Evolutionary conservation across 2,888 invertebrate species (phyloP), one percentile per base, ranked within the genome.

Genomic region (Tetragnatha montana): DNA sequence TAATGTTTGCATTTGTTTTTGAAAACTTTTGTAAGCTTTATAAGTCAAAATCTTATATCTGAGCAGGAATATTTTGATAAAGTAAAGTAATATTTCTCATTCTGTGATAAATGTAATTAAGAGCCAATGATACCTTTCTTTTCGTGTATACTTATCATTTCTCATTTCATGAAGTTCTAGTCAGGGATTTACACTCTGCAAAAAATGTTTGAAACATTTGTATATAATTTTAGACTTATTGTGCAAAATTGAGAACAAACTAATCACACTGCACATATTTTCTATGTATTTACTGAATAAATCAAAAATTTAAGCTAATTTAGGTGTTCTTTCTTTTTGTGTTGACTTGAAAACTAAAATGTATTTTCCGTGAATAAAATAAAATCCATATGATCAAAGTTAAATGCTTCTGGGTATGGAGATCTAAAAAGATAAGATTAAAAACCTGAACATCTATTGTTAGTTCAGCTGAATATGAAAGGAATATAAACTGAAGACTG

Each of bases 91-190:
- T 35, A 47, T 47, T 74, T 74, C 21, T 10, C 47, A 17, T 74
- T 17, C 76, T 76, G 76, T 76, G 76, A 76, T 76, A 76, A 76
- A 47, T 50, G 49, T 10, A 47, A 22, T 12, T 76, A 79, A 22
- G 19, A 14, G 50, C 22, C 51, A 68, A 68, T 49, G 35, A 71
- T 76, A 51, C 82, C 76, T 76, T 78, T 81, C 22, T 21, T 35
- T 78, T 81, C 19, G 35, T 51, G 60, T 82, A 60, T 70, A 71
- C 12, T 74, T 74, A 50, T 73, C 19, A 82, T 74, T 82, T 60
- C 82, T 82, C 74, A 82, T 82, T 82, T 82, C 35, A 51, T 73
- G n/a, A 35, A 82, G 35, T 21, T 82, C 82, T 82, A 82, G 82
- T 82, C 82, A 51, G 82, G 60, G 22, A n/a, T 73, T 82, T 81